Conservation (phyloP, 37 sponge, comb jelly and placozoan genomes). For the Halisarca cf. caerulea region DNA sequence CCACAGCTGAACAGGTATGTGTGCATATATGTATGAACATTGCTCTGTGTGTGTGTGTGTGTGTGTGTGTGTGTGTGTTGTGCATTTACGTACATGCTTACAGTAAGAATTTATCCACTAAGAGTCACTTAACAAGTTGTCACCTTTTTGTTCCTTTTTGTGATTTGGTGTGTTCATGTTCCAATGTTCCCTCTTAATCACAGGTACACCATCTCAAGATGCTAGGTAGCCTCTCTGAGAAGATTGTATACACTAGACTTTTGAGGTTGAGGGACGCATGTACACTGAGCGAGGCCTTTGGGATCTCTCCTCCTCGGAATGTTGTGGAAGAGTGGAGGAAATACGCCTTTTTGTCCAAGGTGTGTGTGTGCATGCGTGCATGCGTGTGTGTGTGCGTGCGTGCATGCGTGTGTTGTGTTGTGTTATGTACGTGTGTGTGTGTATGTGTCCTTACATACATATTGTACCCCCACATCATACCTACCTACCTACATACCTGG, state of each 20-base stretch:
- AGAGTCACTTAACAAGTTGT: no score
- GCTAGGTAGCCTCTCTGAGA: slow-evolving; percentile 13
- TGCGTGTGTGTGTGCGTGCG: neutral
- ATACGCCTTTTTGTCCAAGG: neutral
- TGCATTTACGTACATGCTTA: no score
- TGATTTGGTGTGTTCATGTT: no score
- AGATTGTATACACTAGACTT: slow-evolving; percentile 10
- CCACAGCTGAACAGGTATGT: slow-evolving; percentile 21
- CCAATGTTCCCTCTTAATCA: neutral
- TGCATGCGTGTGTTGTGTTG: neutral
- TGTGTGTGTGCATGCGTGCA: neutral
- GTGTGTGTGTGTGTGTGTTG: no score
- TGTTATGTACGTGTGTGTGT: neutral
- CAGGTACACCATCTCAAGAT: slow-evolving; percentile 9
- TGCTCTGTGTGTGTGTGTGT: no score
- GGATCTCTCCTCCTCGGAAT: neutral
- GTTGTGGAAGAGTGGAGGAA: slow-evolving; percentile 11
- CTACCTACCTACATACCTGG: no score
- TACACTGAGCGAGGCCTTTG: slow-evolving; percentile 6
- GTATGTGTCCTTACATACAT: no score
- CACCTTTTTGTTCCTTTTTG: neutral
- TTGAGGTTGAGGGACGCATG: neutral
- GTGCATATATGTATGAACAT: neutral
- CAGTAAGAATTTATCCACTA: no score
- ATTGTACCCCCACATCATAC: no score